These are phyloP conservation scores for Stichodactyla helianthus DNA, from an alignment of 64 coral and sea anemone species.

Conservation along the genomic window DNA sequence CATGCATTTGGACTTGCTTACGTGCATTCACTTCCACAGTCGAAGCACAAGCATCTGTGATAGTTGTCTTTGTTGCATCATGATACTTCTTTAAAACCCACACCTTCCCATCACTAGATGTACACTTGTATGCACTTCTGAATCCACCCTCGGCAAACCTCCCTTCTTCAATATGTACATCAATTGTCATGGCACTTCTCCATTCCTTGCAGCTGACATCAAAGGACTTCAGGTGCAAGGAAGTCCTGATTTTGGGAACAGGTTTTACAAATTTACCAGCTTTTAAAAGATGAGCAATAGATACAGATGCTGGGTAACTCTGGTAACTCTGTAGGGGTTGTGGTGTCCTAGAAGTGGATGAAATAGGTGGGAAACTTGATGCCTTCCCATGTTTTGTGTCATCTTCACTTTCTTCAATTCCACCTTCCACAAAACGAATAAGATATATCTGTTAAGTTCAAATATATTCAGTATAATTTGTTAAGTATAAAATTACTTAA, in stretches of 20 bases:
- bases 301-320: conserved; percentile 25
- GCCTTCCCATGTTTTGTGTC: not conserved
- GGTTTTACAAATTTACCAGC: conserved; percentile 32
- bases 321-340: not conserved
- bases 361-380: not conserved
- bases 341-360: not conserved
- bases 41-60: conserved; percentile 3
- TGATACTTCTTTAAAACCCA: conserved; percentile 49
- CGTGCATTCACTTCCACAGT: conserved; percentile 32
- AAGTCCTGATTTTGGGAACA: not conserved
- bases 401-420: not conserved
- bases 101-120: conserved; percentile 1
- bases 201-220: conserved; percentile 10
- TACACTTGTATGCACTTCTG: conserved; percentile 15
- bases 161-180: conserved; percentile 5
- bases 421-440: not conserved
- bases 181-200: conserved; percentile 1
- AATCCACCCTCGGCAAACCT: conserved; percentile 27
- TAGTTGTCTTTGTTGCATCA: conserved; percentile 6
- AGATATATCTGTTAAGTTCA: not conserved
- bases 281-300: conserved; percentile 13
- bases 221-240: conserved; percentile 25
- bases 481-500: not conserved
- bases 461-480: not conserved
- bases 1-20: conserved; percentile 69